phyloP scores from a whole-genome alignment of 2,113 vertebrate species.

The Pomatostomus ruficeps region DNA sequence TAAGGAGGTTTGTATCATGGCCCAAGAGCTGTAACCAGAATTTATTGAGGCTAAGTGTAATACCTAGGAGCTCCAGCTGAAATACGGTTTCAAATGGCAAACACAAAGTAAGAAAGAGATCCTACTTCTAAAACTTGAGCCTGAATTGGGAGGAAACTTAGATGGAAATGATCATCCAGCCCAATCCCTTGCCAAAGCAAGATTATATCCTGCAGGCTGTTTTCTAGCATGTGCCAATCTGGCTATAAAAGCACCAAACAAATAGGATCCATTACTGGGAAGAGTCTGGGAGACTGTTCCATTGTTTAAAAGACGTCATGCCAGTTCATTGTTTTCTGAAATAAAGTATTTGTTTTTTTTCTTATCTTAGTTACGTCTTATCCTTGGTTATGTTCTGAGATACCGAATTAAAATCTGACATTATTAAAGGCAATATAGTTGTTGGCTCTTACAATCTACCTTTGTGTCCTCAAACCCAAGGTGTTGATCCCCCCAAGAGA shows the following conservation, averaged over 20 bases:
- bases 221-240: slow-evolving; percentile 29
- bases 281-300: slow-evolving; percentile 34
- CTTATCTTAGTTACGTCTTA: slow-evolving; percentile 49
- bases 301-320: slow-evolving; percentile 27
- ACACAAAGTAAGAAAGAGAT: neutral
- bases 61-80: neutral
- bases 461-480: neutral
- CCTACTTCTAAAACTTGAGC: neutral
- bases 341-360: neutral
- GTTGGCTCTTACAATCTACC: neutral
- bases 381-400: neutral
- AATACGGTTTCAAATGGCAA: neutral
- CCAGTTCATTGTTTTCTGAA: slow-evolving; percentile 35
- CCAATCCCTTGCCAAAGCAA: slow-evolving; percentile 12
- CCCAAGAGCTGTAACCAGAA: neutral
- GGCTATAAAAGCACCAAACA: slow-evolving; percentile 30
- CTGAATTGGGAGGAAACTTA: neutral
- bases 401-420: neutral
- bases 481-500: neutral
- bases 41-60: neutral
- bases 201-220: slow-evolving; percentile 39
- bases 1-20: neutral
- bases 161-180: slow-evolving; percentile 26
- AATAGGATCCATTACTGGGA: slow-evolving; percentile 22
- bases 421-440: neutral